Evolutionary conservation across 2,113 vertebrate species (phyloP).

Genomic region (Hyperopisus bebe): DNA sequence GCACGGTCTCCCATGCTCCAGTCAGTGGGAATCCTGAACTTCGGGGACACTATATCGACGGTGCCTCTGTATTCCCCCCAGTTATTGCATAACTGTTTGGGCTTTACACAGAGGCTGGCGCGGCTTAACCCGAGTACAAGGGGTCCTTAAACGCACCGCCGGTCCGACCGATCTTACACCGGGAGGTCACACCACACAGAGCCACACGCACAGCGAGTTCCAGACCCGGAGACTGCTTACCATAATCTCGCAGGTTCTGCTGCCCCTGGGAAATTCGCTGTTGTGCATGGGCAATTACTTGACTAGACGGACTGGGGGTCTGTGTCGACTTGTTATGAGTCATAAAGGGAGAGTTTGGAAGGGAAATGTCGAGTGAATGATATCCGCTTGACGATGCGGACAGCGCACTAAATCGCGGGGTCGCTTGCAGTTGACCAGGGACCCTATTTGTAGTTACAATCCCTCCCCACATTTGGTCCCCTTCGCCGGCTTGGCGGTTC

Average conservation of each 20-base stretch:
- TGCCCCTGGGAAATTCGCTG: slow-evolving; percentile 43
- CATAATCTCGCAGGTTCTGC: slow-evolving; percentile 35
- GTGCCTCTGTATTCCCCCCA: not conserved
- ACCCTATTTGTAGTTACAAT: slow-evolving; percentile 63
- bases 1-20: not conserved
- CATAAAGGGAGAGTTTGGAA: slow-evolving; percentile 69
- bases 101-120: not conserved
- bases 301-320: slow-evolving; percentile 78
- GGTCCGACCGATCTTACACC: not conserved
- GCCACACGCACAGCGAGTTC: not conserved
- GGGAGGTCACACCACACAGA: not conserved
- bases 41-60: not conserved
- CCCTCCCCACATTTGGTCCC: slow-evolving; percentile 58
- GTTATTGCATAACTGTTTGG: not conserved
- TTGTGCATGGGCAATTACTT: slow-evolving; percentile 55
- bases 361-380: slow-evolving; percentile 82
- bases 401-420: slow-evolving; percentile 67
- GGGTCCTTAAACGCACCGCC: not conserved
- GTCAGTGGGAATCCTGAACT: not conserved
- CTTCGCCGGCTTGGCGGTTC: slow-evolving; percentile 56
- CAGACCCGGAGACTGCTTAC: slow-evolving; percentile 45
- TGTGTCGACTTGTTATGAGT: slow-evolving; percentile 78
- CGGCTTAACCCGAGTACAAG: not conserved
- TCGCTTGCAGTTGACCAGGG: slow-evolving; percentile 69
- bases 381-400: slow-evolving; percentile 85